Evolutionary conservation across 2,888 invertebrate species (phyloP), one percentile per base, ranked within the genome.

Genomic region (Aspidiotus destructor): DNA sequence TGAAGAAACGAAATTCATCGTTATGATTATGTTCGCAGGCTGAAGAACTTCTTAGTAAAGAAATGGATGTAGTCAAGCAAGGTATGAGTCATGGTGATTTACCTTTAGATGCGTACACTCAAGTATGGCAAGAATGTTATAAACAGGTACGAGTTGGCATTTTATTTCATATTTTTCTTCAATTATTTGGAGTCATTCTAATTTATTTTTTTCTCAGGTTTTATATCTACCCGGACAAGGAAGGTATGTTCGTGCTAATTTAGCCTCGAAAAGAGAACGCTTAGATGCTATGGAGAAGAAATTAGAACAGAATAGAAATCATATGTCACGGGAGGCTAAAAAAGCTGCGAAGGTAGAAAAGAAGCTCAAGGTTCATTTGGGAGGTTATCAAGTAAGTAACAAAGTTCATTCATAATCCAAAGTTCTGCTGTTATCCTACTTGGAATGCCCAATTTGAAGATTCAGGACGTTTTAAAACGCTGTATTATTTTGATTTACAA

Each of bases 281-380:
- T 81, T 98, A 67, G 96, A 98, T 77, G 93, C 95, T 0, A 85
- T 89, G 0, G 95, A 97, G 76, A 92, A 95, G 75, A 82, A 90
- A 71, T 79, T 98, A 48, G 97, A 98, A 78, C 88, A 89, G 76
- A 96, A 98, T 78, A 84, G 97, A 72, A 85, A 85, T 70, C 96
- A 96, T 78, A 99, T 99, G 98, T 90, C 93, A 0, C 88, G 88
- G 73, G 94, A 98, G 78, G 97, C 98, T 0, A 98, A 97, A 78
- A 85, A 88, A 70, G 97, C 98, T 63, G 92, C 93, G 0, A 99
- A 97, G 80, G 88, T 96, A 83, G 99, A 99, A 78, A 98, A 97
- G 78, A 98, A 96, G 79, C 68, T 99, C 41, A 88, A 95, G 79
- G 89, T 98, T 69, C 81, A 98, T n/a, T 89, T 97, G 7, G 97